Percentiles rank a stretch among this genome's conserved stretches.
Conservation (phyloP, 2,797 vertebrate genomes). For the Liasis olivaceus region DNA sequence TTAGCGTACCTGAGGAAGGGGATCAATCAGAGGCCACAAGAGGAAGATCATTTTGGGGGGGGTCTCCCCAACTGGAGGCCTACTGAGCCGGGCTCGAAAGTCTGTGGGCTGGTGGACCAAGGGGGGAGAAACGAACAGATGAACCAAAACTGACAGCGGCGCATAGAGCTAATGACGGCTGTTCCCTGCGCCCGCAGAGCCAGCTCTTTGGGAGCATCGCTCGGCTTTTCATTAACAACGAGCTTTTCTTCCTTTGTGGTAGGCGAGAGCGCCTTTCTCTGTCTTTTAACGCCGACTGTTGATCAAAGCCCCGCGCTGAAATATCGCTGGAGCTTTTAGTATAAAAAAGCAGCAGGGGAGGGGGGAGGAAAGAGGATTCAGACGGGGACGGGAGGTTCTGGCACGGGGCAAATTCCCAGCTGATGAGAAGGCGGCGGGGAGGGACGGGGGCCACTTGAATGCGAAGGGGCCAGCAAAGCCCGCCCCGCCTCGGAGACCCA, state of each 20-base stretch:
- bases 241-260: background rate
- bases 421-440: background rate
- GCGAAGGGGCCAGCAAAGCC: too few relatives aligned
- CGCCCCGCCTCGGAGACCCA: too few relatives aligned
- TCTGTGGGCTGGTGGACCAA: background rate
- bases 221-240: background rate
- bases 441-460: too few relatives aligned
- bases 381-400: background rate
- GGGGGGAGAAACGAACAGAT: background rate
- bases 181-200: background rate
- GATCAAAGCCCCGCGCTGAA: constrained; percentile 10
- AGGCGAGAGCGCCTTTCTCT: background rate
- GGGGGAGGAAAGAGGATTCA: background rate
- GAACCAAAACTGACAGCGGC: background rate
- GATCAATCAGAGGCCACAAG: background rate
- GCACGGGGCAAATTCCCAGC: background rate
- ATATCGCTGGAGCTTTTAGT: background rate
- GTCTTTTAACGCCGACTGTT: constrained; percentile 4
- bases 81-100: background rate
- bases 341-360: background rate
- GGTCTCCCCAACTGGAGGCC: background rate
- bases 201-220: background rate
- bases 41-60: background rate
- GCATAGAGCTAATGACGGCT: background rate
- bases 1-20: background rate